Evolutionary conservation across 2,888 invertebrate genomes (phyloP).

Genomic region (Stomorhina lunata): DNA sequence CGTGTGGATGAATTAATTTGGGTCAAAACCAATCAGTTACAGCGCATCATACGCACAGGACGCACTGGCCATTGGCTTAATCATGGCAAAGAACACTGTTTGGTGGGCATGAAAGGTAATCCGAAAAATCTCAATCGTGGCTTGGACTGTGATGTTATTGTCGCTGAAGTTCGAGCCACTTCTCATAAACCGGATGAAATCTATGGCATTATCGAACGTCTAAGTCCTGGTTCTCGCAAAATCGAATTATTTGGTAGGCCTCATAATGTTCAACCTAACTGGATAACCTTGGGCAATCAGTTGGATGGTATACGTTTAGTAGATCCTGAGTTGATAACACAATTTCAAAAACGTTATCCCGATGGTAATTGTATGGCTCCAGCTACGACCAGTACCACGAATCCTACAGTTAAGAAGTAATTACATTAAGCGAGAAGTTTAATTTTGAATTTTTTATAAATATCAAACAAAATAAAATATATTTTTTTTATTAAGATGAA

Average conservation of each 20-base stretch:
- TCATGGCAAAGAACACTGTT: constrained; percentile 98
- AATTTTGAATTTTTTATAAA: background rate
- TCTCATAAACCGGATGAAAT: constrained; percentile 99
- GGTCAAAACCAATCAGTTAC: constrained; percentile 99
- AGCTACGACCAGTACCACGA: constrained; percentile 65
- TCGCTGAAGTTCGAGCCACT: constrained; percentile 98
- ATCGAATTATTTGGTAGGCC: constrained; percentile 98
- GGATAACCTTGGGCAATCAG: constrained; percentile 98
- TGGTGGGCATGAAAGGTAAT: constrained; percentile 97
- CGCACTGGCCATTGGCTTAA: constrained; percentile 99
- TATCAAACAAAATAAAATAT: background rate
- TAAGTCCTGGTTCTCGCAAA: constrained; percentile 97
- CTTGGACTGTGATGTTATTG: constrained; percentile 98
- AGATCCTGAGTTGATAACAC: constrained; percentile 93
- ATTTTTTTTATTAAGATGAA: background rate
- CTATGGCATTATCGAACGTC: constrained; percentile 97
- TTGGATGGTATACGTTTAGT: constrained; percentile 96
- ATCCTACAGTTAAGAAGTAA: constrained; percentile 49
- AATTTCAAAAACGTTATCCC: constrained; percentile 95
- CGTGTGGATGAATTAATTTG: constrained; percentile 98
- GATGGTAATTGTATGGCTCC: constrained; percentile 85
- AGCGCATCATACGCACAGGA: constrained; percentile 97
- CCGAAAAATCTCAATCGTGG: constrained; percentile 95
- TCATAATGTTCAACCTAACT: constrained; percentile 98
- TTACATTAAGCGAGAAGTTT: background rate